Evolutionary conservation across 1,140 invertebrate species (phyloP), one percentile per base, ranked within the genome.

Genomic region (Drepana arcuata): DNA sequence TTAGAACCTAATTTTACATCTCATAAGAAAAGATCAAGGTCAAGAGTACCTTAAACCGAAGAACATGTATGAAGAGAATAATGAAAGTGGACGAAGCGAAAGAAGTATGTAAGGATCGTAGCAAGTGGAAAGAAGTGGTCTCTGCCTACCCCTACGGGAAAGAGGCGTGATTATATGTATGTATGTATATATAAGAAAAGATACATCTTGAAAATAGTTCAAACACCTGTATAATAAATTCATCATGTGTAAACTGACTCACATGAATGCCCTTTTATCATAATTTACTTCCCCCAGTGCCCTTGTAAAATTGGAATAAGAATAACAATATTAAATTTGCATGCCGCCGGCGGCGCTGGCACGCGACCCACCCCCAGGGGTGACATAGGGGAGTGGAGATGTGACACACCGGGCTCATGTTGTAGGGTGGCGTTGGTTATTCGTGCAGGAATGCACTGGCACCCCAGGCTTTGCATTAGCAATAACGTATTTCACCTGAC

Each of bases 251-350:
- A n/a, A n/a, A n/a, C n/a, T n/a, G n/a, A n/a, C n/a, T n/a, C n/a
- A n/a, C n/a, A n/a, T n/a, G n/a, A 46, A 49, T 32, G 47, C 36
- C 36, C 47, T 28, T 49, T 53, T 49, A 70, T 65, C 57, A 65
- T 59, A 59, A 49, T 61, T 47, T 63, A 48, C 47, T 43, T 46
- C 52, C 62, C 57, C 71, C 59, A 65, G 55, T 78, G 68, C 67
- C 73, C 73, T 78, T 75, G 65, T 72, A 58, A 66, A 66, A 50
- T 66, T 49, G 38, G 49, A 70, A 71, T 69, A 72, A 69, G 63
- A 68, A 68, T 71, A 78, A 72, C 67, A 70, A 62, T 60, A 74
- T 78, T 66, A 70, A 72, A 78, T 78, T 77, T 78, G 66, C 70
- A 77, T 74, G 53, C 56, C 48, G 54, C 60, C 46, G 54, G 53